Evolutionary conservation across 2,113 vertebrate species (phyloP).

Genomic region (Buteo buteo): DNA sequence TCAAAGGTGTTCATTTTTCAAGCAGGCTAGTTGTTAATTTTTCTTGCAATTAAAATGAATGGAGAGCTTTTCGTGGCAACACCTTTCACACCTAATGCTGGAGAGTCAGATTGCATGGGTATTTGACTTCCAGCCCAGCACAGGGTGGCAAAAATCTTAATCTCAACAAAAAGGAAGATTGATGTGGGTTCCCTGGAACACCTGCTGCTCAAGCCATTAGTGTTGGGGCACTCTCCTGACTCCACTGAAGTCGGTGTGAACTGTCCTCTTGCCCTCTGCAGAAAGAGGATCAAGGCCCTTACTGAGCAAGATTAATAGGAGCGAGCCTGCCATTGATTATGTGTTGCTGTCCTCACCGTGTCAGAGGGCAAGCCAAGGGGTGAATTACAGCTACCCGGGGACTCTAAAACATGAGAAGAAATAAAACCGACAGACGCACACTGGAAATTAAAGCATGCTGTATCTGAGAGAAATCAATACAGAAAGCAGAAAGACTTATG

Average conservation of each 20-base stretch:
- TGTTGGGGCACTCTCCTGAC: neutral
- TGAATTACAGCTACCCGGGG: neutral
- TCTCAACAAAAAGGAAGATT: constrained; percentile 47
- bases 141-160: constrained; percentile 33
- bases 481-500: neutral
- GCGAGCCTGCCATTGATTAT: neutral
- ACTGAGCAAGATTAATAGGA: constrained; percentile 37
- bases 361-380: neutral
- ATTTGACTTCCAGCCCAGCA: neutral
- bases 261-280: constrained; percentile 1
- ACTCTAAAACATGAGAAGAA: neutral
- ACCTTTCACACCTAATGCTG: constrained; percentile 15
- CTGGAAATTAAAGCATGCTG: neutral
- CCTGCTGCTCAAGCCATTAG: constrained; percentile 10
- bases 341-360: constrained; percentile 30
- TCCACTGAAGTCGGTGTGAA: neutral
- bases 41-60: neutral
- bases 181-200: constrained; percentile 25
- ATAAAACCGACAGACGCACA: neutral
- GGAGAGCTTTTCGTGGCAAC: neutral
- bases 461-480: neutral
- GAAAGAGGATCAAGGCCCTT: neutral
- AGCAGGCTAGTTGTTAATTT: neutral
- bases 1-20: neutral
- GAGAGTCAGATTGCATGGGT: neutral